A percentile compares a stretch with the other conserved stretches of the same genome.
These are phyloP conservation scores for Metaphire vulgaris DNA, from an alignment of 1,140 invertebrate genomes.

Conservation along the genomic window DNA sequence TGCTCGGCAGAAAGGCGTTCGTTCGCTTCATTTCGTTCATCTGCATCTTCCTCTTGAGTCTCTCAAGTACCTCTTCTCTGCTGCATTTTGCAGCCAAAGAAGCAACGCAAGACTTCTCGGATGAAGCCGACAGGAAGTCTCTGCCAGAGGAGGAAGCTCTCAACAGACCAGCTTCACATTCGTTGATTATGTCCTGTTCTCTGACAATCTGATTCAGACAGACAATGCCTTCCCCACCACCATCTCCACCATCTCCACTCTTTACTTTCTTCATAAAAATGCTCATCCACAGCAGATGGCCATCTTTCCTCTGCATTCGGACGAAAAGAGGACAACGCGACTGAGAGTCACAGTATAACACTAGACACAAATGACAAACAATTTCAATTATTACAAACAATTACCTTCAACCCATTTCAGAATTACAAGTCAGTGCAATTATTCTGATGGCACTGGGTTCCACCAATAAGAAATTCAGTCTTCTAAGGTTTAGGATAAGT, in stretches of 20 bases:
- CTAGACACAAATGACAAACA: background rate
- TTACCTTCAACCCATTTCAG: background rate
- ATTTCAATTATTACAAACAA: background rate
- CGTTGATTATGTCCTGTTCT: background rate
- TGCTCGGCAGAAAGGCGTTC: background rate
- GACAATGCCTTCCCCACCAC: background rate
- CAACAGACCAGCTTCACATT: background rate
- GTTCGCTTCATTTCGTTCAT: background rate
- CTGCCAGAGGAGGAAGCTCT: background rate
- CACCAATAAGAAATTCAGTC: too few species aligned
- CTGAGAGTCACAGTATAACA: background rate
- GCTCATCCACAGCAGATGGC: background rate
- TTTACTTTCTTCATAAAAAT: background rate
- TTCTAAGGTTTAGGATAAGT: too few species aligned
- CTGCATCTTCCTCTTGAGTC: background rate
- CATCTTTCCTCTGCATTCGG: background rate
- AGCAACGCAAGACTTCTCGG: background rate
- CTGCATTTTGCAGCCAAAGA: background rate
- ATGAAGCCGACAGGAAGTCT: background rate
- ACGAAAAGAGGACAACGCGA: background rate
- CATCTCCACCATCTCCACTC: background rate
- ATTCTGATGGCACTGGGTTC: too few species aligned
- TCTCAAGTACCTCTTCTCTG: background rate
- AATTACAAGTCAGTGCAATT: too few species aligned
- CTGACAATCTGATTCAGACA: background rate